phyloP scores from a whole-genome alignment of 2,797 vertebrate genomes.

The Halcyon smyrnensis region DNA sequence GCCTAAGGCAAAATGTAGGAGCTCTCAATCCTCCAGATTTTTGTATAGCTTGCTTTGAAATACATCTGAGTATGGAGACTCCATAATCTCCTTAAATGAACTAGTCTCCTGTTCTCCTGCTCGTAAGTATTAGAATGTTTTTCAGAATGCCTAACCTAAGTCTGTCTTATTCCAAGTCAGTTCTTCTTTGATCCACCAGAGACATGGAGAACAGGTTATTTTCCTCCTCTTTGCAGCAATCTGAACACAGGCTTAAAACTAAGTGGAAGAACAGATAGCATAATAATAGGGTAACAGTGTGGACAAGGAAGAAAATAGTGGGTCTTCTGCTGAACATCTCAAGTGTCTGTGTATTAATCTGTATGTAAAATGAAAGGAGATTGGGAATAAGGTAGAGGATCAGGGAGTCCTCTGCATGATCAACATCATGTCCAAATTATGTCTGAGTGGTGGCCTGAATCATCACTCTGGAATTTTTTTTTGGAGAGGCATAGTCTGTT shows the following conservation, averaged over 20 bases:
- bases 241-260: background rate
- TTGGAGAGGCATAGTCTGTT: background rate
- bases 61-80: background rate
- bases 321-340: background rate
- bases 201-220: background rate
- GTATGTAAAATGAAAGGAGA: background rate
- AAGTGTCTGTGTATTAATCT: background rate
- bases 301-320: background rate
- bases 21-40: background rate
- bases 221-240: background rate
- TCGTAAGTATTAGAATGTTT: background rate
- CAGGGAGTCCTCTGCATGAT: background rate
- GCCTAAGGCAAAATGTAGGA: background rate
- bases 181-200: background rate
- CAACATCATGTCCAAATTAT: background rate
- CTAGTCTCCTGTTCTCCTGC: background rate
- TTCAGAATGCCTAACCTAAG: background rate
- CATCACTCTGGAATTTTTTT: fast-evolving
- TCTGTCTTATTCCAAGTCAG: background rate
- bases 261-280: background rate
- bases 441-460: background rate
- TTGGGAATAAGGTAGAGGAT: background rate
- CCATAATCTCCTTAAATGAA: background rate
- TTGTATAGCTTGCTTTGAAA: background rate
- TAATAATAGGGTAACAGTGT: background rate